A percentile compares a stretch with the other conserved stretches of the same genome.
Conservation (phyloP, 2,113 vertebrate species). For the Bos javanicus region DNA sequence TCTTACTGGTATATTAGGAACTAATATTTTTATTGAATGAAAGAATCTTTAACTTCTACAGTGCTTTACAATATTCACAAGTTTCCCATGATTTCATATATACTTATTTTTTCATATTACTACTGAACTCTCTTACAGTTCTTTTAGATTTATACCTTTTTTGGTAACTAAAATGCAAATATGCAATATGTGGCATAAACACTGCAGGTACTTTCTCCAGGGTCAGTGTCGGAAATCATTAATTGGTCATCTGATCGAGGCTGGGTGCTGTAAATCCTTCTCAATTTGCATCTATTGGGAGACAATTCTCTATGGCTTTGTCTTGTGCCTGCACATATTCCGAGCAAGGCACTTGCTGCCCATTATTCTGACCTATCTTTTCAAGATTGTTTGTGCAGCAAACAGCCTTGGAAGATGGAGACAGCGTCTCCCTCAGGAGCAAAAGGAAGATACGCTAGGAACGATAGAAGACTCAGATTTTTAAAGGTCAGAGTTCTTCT, state of each 20-base stretch:
- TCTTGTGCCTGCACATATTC: neutral
- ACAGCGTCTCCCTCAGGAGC: neutral
- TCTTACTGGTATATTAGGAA: constrained; percentile 39
- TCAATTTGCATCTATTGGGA: neutral
- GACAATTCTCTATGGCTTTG: neutral
- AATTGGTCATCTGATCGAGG: neutral
- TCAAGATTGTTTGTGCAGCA: neutral
- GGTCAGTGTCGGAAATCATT: neutral
- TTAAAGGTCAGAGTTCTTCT: neutral
- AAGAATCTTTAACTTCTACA: neutral
- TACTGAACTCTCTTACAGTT: constrained; percentile 12
- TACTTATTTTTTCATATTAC: constrained; percentile 42
- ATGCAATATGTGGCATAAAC: neutral
- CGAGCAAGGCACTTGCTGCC: neutral
- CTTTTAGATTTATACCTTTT: neutral
- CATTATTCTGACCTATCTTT: neutral
- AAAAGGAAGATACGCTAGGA: neutral
- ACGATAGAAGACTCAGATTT: neutral
- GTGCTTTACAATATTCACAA: neutral
- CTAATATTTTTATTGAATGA: constrained; percentile 14
- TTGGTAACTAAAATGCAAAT: neutral
- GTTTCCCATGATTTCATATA: neutral
- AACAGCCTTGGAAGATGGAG: neutral
- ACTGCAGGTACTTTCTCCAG: neutral
- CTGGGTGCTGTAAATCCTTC: neutral